Conservation (phyloP, 2,797 vertebrate species). For the Leucoraja ocellata region DNA sequence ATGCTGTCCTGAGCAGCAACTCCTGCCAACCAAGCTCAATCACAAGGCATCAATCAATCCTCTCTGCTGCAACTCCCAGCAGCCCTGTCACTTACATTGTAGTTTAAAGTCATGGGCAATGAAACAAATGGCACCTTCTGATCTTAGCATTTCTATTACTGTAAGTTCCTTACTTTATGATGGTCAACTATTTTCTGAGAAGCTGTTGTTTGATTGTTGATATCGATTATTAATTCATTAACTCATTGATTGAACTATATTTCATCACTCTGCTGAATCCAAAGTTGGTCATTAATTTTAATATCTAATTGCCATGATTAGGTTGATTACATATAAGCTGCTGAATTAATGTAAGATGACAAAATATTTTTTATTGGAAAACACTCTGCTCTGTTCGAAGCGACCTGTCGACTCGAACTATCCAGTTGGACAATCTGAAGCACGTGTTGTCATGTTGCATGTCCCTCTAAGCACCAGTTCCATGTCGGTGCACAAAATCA, state of each 20-base stretch:
- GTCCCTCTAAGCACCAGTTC: neutral
- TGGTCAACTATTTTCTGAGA: neutral
- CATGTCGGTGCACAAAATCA: neutral
- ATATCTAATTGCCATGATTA: neutral
- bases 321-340: neutral
- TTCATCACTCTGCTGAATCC: neutral
- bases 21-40: neutral
- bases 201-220: neutral
- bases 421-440: neutral
- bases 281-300: neutral
- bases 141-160: neutral
- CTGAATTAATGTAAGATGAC: neutral
- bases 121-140: neutral
- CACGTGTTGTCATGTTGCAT: neutral
- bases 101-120: neutral
- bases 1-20: neutral
- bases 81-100: neutral
- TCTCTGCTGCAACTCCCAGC: neutral
- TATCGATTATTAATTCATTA: no score
- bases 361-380: neutral
- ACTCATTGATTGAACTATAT: neutral
- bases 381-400: neutral
- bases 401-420: neutral
- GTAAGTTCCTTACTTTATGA: neutral
- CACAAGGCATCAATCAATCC: neutral